phyloP scores from a whole-genome alignment of 2,888 invertebrate species.

The Spodoptera picta region DNA sequence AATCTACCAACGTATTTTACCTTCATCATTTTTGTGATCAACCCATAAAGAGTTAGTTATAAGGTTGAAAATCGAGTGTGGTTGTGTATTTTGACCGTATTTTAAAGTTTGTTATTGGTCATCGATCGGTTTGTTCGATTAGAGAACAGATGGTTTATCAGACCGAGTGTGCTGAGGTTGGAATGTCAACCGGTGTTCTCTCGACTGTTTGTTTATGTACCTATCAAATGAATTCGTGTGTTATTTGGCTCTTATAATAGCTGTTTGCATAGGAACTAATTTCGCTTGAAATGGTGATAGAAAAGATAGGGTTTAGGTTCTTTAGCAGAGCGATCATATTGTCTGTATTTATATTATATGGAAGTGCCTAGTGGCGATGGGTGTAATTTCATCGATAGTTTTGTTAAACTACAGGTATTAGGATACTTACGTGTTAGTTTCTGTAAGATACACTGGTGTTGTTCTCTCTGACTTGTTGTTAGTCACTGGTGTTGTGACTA shows the following conservation, averaged over 20 bases:
- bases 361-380: no score
- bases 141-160: conserved; percentile 78
- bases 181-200: conserved; percentile 66
- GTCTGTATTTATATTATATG: no score
- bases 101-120: conserved; percentile 52
- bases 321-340: no score
- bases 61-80: conserved; percentile 49
- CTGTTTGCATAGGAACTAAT: no score
- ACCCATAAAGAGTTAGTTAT: conserved; percentile 48
- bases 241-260: conserved; percentile 18
- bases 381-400: no score
- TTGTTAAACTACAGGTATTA: no score
- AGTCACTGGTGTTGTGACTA: no score
- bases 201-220: conserved; percentile 62
- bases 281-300: no score
- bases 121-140: conserved; percentile 78
- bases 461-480: no score
- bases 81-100: conserved; percentile 1
- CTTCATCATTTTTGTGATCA: conserved; percentile 16
- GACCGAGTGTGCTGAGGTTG: conserved; percentile 76
- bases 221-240: conserved; percentile 55
- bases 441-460: no score
- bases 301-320: no score
- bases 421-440: no score
- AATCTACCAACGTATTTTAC: conserved; percentile 42